Evolutionary conservation across 2,888 invertebrate species (phyloP), one percentile per base, ranked within the genome.

Genomic region (Pogonocherus hispidulus): DNA sequence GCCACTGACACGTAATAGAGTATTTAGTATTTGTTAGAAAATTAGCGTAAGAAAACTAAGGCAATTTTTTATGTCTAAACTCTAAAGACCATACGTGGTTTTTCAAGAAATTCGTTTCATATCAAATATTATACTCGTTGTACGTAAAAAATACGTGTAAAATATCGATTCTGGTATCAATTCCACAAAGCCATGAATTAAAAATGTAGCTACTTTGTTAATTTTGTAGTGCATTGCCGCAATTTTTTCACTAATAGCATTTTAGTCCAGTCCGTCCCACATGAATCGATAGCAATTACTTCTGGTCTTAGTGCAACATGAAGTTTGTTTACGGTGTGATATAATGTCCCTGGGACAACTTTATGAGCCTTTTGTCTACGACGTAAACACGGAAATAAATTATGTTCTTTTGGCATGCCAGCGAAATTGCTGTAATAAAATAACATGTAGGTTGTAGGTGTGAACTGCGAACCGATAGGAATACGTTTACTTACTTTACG

Each of bases 401-500:
- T 52, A 52, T 41, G 32, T 51, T n/a, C 49, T 1, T 14, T 23
- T 51, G 22, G 49, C 49, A 51, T 51, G 49, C 23, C 52, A 8
- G 11, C 18, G 32, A 52, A 52, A 52, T 52, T 52, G 52, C 27
- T 27, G 20, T 52, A 32, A 52, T 52, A 52, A 52, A 51, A n/a
- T 22, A 51, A 22, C n/a, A 22, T n/a, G 14, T 22, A 3, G 9
- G 49, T n/a, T 20, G 22, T 23, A 5, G 49, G 49, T 22, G 49
- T 51, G n/a, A 23, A n/a, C n/a, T 1, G 49, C 22, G 23, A 51
- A 22, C 14, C 6, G 23, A 11, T 2, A 32, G 9, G 11, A 32
- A 32, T 32, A n/a, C n/a, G n/a, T n/a, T n/a, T n/a, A n/a, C n/a
- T n/a, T n/a, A n/a, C n/a, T n/a, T n/a, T n/a, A n/a, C n/a, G n/a